Conservation (phyloP, 1,140 invertebrate genomes). For the Drosophila kurseongensis region DNA sequence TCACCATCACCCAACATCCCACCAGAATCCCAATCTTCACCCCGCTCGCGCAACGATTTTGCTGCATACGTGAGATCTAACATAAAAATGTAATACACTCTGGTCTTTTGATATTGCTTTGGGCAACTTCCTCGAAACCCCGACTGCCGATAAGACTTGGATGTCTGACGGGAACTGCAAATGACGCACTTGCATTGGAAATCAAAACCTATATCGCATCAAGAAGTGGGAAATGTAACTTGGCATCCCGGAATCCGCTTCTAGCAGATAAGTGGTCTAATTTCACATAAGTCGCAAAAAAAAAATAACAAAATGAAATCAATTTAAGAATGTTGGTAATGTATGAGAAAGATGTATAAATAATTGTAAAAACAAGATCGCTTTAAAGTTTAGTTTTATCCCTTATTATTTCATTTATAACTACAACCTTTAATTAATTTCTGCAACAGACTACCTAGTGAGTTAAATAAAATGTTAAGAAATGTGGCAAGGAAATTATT, state of each 20-base stretch:
- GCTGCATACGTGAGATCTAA: constrained; percentile 67
- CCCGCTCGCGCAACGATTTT: background rate
- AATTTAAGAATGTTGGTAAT: no score
- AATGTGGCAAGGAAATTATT: no score
- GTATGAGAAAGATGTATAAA: no score
- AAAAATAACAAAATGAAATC: background rate
- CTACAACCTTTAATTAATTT: background rate
- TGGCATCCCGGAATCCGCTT: constrained; percentile 4
- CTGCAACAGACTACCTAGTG: background rate
- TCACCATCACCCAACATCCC: constrained; percentile 4
- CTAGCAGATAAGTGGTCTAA: constrained; percentile 2
- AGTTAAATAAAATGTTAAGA: background rate
- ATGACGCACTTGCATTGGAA: constrained; percentile 45
- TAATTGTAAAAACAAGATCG: no score
- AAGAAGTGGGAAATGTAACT: constrained; percentile 13
- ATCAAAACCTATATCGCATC: constrained; percentile 11
- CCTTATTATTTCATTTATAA: no score
- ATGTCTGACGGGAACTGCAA: constrained; percentile 24
- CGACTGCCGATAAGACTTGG: constrained; percentile 15
- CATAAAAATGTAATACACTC: constrained; percentile 28
- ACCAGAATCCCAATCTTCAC: background rate
- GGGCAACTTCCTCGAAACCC: constrained; percentile 31
- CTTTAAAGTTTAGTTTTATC: no score
- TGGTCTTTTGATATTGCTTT: constrained; percentile 11
- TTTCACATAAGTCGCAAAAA: background rate